Evolutionary conservation across 2,888 invertebrate genomes (phyloP).

Genomic region (Apamea anceps): DNA sequence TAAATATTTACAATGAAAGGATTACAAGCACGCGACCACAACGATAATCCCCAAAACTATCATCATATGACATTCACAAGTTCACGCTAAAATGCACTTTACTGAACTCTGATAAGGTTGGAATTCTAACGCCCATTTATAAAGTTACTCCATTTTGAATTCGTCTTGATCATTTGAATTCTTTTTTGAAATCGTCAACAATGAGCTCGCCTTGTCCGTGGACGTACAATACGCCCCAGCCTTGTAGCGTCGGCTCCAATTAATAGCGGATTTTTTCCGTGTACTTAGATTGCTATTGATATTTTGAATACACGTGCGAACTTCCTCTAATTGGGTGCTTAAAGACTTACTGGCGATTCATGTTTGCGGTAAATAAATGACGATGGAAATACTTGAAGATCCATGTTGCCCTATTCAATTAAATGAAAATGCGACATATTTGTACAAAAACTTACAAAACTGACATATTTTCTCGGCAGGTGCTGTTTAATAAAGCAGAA

Average conservation of each 20-base stretch:
- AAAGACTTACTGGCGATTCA: constrained; percentile 34
- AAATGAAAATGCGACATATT: not conserved
- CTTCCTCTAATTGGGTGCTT: constrained; percentile 55
- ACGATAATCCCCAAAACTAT: not conserved
- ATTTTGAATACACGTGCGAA: constrained; percentile 51
- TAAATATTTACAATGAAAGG: constrained; percentile 61
- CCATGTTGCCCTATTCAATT: not conserved
- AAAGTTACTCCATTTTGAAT: constrained; percentile 15
- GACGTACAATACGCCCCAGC: constrained; percentile 30
- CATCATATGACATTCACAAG: not conserved
- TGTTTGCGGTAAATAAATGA: constrained; percentile 39
- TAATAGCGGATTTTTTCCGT: constrained; percentile 74
- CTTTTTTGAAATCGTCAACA: constrained; percentile 53
- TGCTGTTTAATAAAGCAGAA: not conserved
- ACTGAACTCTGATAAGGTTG: not conserved
- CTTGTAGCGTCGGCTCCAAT: constrained; percentile 68
- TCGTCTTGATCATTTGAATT: constrained; percentile 18
- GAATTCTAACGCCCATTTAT: not conserved
- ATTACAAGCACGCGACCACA: constrained; percentile 63
- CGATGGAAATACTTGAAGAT: constrained; percentile 3
- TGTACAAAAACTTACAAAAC: not conserved
- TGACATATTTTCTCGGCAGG: not conserved
- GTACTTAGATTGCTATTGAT: constrained; percentile 65
- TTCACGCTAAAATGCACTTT: constrained; percentile 24
- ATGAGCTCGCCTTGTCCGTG: constrained; percentile 26